A percentile compares a stretch with the other conserved stretches of the same genome.
Evolutionary conservation across 2,888 invertebrate genomes (phyloP).

Genomic region (Drosophila mimetica): DNA sequence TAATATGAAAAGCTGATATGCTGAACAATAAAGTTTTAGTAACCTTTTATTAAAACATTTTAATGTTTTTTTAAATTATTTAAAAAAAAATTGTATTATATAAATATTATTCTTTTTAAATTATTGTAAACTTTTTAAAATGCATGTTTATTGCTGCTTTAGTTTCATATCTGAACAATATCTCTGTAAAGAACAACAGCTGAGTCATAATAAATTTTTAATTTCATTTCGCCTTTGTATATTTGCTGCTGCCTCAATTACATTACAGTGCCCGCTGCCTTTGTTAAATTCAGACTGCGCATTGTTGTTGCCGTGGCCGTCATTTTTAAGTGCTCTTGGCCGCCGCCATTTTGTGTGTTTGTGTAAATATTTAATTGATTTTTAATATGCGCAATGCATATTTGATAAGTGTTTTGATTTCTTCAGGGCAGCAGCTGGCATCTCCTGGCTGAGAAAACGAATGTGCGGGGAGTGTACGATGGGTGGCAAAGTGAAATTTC

Average conservation of each 20-base stretch:
- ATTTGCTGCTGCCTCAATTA: slow-evolving; percentile 60
- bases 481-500: slow-evolving; percentile 10
- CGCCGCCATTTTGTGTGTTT: slow-evolving; percentile 50
- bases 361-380: slow-evolving; percentile 78
- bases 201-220: slow-evolving; percentile 75
- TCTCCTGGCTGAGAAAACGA: slow-evolving; percentile 9
- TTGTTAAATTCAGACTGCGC: slow-evolving; percentile 49
- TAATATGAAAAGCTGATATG: no score
- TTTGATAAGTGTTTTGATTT: slow-evolving; percentile 63
- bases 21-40: no score
- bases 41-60: no score
- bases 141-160: not conserved
- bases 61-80: no score
- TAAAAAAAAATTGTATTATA: no score
- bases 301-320: slow-evolving; percentile 43
- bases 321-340: slow-evolving; percentile 52
- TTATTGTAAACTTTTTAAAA: not conserved
- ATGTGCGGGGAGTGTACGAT: not conserved
- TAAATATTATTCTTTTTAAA: not conserved
- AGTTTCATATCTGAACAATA: not conserved
- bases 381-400: slow-evolving; percentile 73
- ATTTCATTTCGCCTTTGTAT: slow-evolving; percentile 71
- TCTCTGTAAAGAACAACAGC: slow-evolving; percentile 37
- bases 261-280: slow-evolving; percentile 50
- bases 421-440: slow-evolving; percentile 30